Conservation (phyloP, 2,113 vertebrate genomes). For the Myiopsitta monachus region DNA sequence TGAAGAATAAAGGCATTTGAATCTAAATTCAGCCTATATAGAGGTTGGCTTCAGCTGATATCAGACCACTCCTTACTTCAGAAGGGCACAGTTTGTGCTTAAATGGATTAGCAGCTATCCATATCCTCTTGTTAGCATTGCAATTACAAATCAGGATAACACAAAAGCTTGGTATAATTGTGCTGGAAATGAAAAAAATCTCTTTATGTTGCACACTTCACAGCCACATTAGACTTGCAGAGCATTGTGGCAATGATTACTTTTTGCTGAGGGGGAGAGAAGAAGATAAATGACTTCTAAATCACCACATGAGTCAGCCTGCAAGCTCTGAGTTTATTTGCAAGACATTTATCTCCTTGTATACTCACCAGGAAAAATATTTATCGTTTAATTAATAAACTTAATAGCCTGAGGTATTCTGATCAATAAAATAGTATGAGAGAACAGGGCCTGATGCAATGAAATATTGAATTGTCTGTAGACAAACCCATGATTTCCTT, state of each 20-base stretch:
- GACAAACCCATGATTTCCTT: conserved; percentile 40
- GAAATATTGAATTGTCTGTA: conserved; percentile 46
- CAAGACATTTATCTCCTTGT: conserved; percentile 72
- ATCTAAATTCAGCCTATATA: neutral
- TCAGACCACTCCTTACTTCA: neutral
- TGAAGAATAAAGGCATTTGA: neutral
- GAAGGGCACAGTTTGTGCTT: neutral
- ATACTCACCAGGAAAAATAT: conserved; percentile 43
- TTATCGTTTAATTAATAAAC: conserved; percentile 77
- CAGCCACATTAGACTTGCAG: conserved; percentile 42
- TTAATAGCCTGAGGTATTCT: conserved; percentile 65
- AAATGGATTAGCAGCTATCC: conserved; percentile 47
- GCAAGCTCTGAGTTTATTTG: conserved; percentile 68
- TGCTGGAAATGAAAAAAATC: conserved; percentile 50
- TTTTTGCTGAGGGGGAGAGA: conserved; percentile 46
- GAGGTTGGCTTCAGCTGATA: neutral
- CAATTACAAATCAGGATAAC: conserved; percentile 49
- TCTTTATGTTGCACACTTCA: conserved; percentile 41
- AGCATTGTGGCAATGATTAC: conserved; percentile 49
- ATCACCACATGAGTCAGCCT: conserved; percentile 52
- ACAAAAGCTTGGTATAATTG: conserved; percentile 53
- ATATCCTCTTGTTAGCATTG: conserved; percentile 48
- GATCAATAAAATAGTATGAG: conserved; percentile 67
- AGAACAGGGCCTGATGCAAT: conserved; percentile 11
- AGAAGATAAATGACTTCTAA: conserved; percentile 70